Percentiles rank a stretch among this genome's conserved stretches.
Evolutionary conservation across 2,113 vertebrate species (phyloP).

Genomic region (Notothenia rossii): DNA sequence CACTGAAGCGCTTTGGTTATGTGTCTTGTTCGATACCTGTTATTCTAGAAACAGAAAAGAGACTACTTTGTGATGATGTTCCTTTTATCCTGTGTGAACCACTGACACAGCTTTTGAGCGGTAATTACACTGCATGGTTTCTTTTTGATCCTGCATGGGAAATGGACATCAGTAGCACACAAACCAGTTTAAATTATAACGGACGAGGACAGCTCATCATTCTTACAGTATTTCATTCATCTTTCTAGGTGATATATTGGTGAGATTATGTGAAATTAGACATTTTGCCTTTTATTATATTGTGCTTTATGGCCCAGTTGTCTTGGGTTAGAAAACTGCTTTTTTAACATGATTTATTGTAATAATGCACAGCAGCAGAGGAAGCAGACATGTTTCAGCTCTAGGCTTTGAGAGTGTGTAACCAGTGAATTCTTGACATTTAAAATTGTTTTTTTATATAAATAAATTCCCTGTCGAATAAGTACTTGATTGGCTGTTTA

Average conservation of each 20-base stretch:
- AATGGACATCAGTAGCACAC: background rate
- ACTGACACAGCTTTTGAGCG: background rate
- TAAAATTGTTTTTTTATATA: too few relatives aligned
- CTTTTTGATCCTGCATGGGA: background rate
- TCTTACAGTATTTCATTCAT: background rate
- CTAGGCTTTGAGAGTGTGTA: too few relatives aligned
- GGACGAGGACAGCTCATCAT: background rate
- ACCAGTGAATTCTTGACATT: too few relatives aligned
- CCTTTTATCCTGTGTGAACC: slow-evolving; percentile 13
- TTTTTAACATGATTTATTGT: background rate
- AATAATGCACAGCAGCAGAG: background rate
- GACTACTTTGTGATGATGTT: background rate
- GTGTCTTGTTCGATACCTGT: slow-evolving; percentile 20
- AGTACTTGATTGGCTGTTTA: background rate
- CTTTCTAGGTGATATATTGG: background rate
- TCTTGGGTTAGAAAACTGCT: too few relatives aligned
- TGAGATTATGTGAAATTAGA: background rate
- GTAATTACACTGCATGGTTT: background rate
- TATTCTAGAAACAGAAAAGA: slow-evolving; percentile 23
- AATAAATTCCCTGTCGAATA: background rate
- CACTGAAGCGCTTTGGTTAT: slow-evolving; percentile 36
- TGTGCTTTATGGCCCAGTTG: background rate
- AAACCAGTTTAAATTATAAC: background rate
- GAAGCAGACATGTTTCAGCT: too few relatives aligned
- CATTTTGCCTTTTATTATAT: background rate